A percentile compares a stretch with the other conserved stretches of the same genome.
Conservation (phyloP, 2,888 invertebrate genomes). For the Microplitis deprimator region DNA sequence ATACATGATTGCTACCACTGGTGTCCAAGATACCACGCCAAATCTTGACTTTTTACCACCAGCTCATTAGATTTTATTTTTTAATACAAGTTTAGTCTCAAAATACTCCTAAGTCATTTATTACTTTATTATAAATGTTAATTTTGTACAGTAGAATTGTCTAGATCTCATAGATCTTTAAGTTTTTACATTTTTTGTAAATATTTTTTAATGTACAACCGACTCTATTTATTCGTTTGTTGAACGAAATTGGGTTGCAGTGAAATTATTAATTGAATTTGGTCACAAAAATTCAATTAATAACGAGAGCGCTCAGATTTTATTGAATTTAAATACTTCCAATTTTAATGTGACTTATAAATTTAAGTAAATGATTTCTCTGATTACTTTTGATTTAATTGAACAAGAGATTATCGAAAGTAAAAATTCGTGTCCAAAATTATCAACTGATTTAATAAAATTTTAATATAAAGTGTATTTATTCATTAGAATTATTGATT, state of each 20-base stretch:
- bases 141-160: slow-evolving; percentile 18
- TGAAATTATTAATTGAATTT: no score
- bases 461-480: no score
- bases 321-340: slow-evolving; percentile 6
- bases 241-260: neutral
- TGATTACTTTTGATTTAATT: neutral
- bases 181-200: slow-evolving; percentile 41
- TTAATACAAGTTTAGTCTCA: slow-evolving; percentile 2
- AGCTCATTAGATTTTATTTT: slow-evolving; percentile 27
- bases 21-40: slow-evolving; percentile 61
- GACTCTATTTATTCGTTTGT: neutral
- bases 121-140: neutral
- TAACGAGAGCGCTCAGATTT: neutral
- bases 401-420: neutral
- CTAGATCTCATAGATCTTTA: slow-evolving; percentile 5
- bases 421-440: neutral
- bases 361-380: neutral
- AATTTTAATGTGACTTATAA: neutral
- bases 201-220: slow-evolving; percentile 14
- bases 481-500: no score
- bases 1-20: slow-evolving; percentile 75
- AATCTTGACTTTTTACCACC: slow-evolving; percentile 60
- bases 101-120: slow-evolving; percentile 1
- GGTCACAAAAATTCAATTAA: neutral
- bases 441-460: no score